Evolutionary conservation across 2,888 invertebrate genomes (phyloP), one percentile per base, ranked within the genome.

Genomic region (Ganaspis brasiliensis): DNA sequence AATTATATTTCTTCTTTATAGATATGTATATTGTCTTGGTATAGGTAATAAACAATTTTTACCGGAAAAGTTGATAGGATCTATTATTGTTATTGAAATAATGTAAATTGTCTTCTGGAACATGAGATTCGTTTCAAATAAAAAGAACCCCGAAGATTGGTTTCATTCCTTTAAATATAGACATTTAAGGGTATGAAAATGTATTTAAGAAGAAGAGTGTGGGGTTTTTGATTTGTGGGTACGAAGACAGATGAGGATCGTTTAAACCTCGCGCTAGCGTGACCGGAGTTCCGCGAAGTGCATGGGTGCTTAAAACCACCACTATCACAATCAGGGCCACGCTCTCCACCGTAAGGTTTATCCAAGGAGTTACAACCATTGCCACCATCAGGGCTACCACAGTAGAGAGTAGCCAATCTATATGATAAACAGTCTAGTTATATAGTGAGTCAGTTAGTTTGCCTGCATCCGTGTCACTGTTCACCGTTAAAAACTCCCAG

Each of bases 341-440:
- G 37, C 24, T 71, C 19, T 31, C 52, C 16, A 55, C 52, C 21
- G 31, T 55, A 21, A 52, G 35, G 35, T 55, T 52, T 55, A 55
- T 26, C 52, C 52, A 56, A 72, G 31, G 55, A 72, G 55, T 55
- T 6, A 31, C 72, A 56, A 37, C 31, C 72, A 52, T 72, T 72
- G 55, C 55, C 72, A 72, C 55, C 52, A 45, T 67, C 45, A 67
- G 21, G 21, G 67, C 67, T 45, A 45, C 67, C 45, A 67, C 45
- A 75, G 76, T 75, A 75, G 75, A 76, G 55, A 63, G 81, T 78
- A 85, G 87, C 88, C 89, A 90, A 90, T 90, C 89, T 89, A 89
- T 90, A 89, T 89, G 89, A 90, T 90, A 90, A 89, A 89, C 87
- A 88, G 89, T 79, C 86, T 82, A 85, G 86, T 87, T 87, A 81